phyloP scores from a whole-genome alignment of 2,113 vertebrate genomes.

The Reinhardtius hippoglossoides region DNA sequence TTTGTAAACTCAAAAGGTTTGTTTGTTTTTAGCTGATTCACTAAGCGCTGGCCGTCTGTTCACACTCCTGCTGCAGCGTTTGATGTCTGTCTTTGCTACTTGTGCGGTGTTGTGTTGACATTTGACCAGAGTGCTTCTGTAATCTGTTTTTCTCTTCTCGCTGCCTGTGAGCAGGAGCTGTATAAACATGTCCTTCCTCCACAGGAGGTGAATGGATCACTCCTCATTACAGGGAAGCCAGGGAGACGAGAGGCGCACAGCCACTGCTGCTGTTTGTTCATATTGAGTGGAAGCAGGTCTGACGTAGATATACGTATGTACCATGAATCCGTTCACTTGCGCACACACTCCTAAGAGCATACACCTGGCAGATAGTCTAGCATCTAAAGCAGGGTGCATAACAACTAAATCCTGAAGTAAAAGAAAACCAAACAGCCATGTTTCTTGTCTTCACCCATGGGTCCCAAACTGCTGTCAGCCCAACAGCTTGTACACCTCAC shows the following conservation, averaged over 20 bases:
- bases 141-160: slow-evolving; percentile 77
- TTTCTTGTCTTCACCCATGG: background rate
- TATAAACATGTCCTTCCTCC: slow-evolving; percentile 81
- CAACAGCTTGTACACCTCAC: background rate
- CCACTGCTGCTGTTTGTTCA: slow-evolving; percentile 41
- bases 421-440: background rate
- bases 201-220: slow-evolving; percentile 75
- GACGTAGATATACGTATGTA: background rate
- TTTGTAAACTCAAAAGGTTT: slow-evolving; percentile 73
- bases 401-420: too few species aligned
- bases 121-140: slow-evolving; percentile 78
- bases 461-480: background rate
- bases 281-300: slow-evolving; percentile 34
- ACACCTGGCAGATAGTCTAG: background rate
- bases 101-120: slow-evolving; percentile 72
- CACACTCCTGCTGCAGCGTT: slow-evolving; percentile 63
- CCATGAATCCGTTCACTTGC: background rate
- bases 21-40: slow-evolving; percentile 73
- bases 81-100: slow-evolving; percentile 74
- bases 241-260: slow-evolving; percentile 48
- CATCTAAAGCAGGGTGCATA: background rate
- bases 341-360: background rate
- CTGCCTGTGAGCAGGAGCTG: slow-evolving; percentile 77
- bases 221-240: slow-evolving; percentile 70
- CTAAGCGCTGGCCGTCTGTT: slow-evolving; percentile 69